Conservation (phyloP, 1,140 invertebrate genomes). For the Odontomachus brunneus region DNA sequence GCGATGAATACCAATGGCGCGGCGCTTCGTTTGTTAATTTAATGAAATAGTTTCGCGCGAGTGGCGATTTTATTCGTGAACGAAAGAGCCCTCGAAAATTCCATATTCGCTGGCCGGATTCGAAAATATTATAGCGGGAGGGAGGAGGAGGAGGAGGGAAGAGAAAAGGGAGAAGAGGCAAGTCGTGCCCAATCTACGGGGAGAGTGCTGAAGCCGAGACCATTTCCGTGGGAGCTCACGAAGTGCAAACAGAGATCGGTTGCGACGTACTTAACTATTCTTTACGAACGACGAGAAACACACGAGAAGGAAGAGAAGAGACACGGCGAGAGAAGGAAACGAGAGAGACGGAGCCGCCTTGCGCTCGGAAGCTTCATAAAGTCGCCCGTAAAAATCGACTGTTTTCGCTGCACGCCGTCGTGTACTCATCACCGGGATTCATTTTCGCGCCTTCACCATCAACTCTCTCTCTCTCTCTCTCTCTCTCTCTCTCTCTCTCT, state of each 20-base stretch:
- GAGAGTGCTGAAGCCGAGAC: conserved; percentile 47
- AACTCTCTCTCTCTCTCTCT: too few species aligned
- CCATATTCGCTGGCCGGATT: not conserved
- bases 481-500: too few species aligned
- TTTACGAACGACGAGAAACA: conserved; percentile 28
- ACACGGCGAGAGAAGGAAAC: not conserved
- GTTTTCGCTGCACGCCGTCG: conserved; percentile 15
- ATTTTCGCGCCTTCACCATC: conserved; percentile 38
- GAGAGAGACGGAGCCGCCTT: not conserved
- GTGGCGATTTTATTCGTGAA: conserved; percentile 14
- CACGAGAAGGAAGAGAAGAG: not conserved
- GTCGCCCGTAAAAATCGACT: conserved; percentile 67
- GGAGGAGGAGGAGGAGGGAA: not conserved
- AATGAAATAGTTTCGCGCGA: not conserved
- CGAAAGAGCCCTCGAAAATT: conserved; percentile 20
- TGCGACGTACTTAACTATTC: conserved; percentile 53
- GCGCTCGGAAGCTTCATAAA: conserved; percentile 56
- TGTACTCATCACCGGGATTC: not conserved
- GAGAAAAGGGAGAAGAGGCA: not conserved
- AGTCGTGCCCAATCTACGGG: conserved; percentile 69
- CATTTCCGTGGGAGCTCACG: conserved; percentile 64
- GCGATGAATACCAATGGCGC: not conserved
- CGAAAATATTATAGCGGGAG: conserved; percentile 2
- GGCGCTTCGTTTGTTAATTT: conserved; percentile 22
- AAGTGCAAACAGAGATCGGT: conserved; percentile 69